These are phyloP conservation scores for Harpagoxenus sublaevis DNA, from an alignment of 2,888 invertebrate genomes.

Conservation along the genomic window DNA sequence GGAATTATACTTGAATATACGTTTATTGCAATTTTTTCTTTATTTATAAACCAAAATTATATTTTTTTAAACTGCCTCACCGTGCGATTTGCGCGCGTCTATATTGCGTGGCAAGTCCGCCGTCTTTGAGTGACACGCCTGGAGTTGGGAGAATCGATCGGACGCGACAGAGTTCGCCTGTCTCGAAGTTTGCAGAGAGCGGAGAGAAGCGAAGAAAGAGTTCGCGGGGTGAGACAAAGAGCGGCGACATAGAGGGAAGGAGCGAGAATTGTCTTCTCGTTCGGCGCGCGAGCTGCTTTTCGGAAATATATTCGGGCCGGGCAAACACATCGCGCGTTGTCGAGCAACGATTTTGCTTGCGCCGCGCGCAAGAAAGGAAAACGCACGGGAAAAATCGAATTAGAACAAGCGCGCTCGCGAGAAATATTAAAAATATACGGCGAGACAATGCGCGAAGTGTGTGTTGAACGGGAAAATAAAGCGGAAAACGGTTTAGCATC, in stretches of 20 bases:
- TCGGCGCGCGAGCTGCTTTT: slow-evolving; percentile 31
- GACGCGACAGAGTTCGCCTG: slow-evolving; percentile 22
- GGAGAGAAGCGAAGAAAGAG: slow-evolving; percentile 1
- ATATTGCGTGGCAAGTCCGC: neutral
- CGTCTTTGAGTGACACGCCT: slow-evolving; percentile 33
- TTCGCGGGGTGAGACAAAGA: slow-evolving; percentile 19
- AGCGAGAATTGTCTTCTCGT: slow-evolving; percentile 36
- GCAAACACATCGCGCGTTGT: slow-evolving; percentile 39
- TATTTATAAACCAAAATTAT: neutral
- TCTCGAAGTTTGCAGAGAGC: slow-evolving; percentile 43
- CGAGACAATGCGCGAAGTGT: neutral
- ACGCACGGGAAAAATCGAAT: slow-evolving; percentile 40
- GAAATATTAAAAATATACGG: slow-evolving; percentile 54
- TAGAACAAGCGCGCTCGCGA: slow-evolving; percentile 32
- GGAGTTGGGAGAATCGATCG: slow-evolving; percentile 28
- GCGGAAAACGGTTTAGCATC: neutral
- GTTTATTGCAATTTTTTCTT: neutral
- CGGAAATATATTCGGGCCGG: slow-evolving; percentile 36
- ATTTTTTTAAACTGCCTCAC: neutral
- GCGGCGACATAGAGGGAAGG: neutral
- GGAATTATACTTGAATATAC: neutral
- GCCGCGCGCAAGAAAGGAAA: slow-evolving; percentile 14
- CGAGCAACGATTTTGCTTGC: slow-evolving; percentile 1
- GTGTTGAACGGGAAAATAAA: slow-evolving; percentile 32
- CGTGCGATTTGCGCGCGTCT: neutral